Percentiles rank a stretch among this genome's conserved stretches.
phyloP scores from a whole-genome alignment of 1,140 invertebrate species.

The Ips nitidus region DNA sequence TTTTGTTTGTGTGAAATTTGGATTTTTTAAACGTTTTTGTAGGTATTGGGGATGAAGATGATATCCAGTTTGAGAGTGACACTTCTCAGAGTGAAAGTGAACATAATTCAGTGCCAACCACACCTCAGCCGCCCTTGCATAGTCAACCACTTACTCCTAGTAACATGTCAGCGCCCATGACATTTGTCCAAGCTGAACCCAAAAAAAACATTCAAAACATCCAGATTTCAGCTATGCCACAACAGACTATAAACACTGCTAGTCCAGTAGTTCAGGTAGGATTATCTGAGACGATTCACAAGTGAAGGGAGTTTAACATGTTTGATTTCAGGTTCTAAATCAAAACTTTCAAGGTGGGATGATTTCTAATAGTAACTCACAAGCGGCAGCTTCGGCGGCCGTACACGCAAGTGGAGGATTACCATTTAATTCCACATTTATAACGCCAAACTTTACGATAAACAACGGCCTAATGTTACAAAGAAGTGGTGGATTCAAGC shows the following conservation, averaged over 20 bases:
- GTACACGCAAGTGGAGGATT: conserved; percentile 23
- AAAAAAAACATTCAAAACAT: conserved; percentile 48
- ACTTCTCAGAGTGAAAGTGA: conserved; percentile 50
- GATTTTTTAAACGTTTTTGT: conserved; percentile 2
- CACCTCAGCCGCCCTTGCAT: conserved; percentile 36
- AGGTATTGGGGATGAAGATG: conserved; percentile 51
- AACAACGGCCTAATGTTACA: conserved; percentile 51
- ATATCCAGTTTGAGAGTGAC: conserved; percentile 52
- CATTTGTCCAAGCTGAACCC: conserved; percentile 33
- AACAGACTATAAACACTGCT: conserved; percentile 42
- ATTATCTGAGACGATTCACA: background rate
- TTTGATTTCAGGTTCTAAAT: conserved; percentile 31
- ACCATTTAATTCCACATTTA: conserved; percentile 46
- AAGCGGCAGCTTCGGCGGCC: conserved; percentile 39
- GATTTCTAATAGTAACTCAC: conserved; percentile 44
- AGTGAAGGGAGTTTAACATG: background rate
- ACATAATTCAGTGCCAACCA: conserved; percentile 43
- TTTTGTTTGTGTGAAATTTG: background rate
- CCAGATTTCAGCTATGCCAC: conserved; percentile 45
- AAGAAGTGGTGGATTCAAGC: conserved; percentile 47
- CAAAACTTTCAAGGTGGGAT: conserved; percentile 46
- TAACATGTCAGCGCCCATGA: conserved; percentile 9
- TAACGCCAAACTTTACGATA: conserved; percentile 51
- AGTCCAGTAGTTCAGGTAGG: conserved; percentile 45
- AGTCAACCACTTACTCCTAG: conserved; percentile 20